A percentile compares a stretch with the other conserved stretches of the same genome.
phyloP scores from a whole-genome alignment of 2,888 invertebrate species.

The Eledona agricola region DNA sequence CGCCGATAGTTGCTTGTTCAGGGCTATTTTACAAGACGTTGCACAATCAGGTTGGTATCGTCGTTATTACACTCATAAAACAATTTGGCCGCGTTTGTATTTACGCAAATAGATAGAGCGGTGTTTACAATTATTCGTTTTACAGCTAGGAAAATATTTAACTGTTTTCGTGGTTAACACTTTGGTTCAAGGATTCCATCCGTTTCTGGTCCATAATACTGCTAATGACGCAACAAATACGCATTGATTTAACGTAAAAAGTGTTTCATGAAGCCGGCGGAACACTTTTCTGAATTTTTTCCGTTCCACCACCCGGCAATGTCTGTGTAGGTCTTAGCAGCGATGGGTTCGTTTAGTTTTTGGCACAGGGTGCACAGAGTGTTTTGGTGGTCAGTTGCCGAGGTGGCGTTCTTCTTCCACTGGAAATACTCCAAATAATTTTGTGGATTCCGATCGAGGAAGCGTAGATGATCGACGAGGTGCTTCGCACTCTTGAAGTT shows the following conservation, averaged over 20 bases:
- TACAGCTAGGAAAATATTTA: too few species aligned
- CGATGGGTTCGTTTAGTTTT: conserved; percentile 46
- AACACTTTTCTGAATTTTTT: conserved; percentile 28
- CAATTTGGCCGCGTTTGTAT: too few species aligned
- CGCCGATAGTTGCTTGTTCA: conserved; percentile 67
- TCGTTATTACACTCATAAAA: conserved; percentile 1
- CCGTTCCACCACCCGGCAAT: conserved; percentile 47
- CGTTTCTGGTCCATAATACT: not conserved
- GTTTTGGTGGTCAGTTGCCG: conserved; percentile 34
- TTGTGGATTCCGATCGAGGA: conserved; percentile 63
- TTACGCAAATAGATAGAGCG: too few species aligned
- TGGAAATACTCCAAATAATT: conserved; percentile 67
- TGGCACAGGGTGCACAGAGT: conserved; percentile 49
- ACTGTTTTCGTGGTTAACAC: too few species aligned
- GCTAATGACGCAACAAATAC: not conserved
- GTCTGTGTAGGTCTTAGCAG: conserved; percentile 42
- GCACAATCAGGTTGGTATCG: conserved; percentile 65
- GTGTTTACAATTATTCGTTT: too few species aligned
- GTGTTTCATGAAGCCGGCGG: conserved; percentile 2
- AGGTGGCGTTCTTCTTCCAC: conserved; percentile 63
- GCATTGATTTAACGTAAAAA: not conserved
- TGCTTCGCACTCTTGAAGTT: conserved; percentile 64
- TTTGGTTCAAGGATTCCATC: too few species aligned
- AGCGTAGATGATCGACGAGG: conserved; percentile 64
- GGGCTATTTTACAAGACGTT: conserved; percentile 73